Percentiles rank a stretch among this genome's conserved stretches.
These are phyloP conservation scores for Microcebus murinus DNA, from an alignment of 2,113 vertebrate genomes.

Conservation along the genomic window DNA sequence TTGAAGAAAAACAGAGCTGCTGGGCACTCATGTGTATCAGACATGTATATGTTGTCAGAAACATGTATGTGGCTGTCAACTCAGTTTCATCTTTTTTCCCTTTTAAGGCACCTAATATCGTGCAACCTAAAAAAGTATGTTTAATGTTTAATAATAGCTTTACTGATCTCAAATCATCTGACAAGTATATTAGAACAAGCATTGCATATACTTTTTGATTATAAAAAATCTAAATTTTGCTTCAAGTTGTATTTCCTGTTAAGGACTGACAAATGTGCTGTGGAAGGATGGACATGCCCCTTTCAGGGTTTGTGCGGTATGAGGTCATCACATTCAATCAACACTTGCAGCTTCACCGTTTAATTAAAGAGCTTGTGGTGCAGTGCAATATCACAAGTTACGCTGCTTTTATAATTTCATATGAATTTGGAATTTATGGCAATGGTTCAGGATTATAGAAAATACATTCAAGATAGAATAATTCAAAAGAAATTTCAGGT, in stretches of 20 bases:
- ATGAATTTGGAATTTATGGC: not conserved
- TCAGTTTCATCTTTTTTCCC: not conserved
- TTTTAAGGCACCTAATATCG: conserved; percentile 36
- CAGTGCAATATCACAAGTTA: not conserved
- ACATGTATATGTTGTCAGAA: conserved; percentile 40
- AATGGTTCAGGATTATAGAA: not conserved
- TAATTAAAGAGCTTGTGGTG: not conserved
- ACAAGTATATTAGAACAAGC: not conserved
- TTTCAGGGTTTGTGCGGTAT: not conserved
- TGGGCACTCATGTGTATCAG: conserved; percentile 42
- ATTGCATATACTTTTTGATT: not conserved
- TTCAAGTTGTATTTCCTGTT: not conserved
- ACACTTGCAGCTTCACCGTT: not conserved
- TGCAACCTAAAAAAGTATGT: not conserved
- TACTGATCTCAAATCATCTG: not conserved
- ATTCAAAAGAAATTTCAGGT: not conserved
- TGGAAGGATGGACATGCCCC: not conserved
- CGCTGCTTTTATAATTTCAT: not conserved
- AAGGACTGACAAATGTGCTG: not conserved
- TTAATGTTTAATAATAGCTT: not conserved
- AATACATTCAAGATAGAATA: not conserved
- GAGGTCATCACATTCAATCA: not conserved
- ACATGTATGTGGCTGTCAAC: conserved; percentile 52
- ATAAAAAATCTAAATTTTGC: not conserved
- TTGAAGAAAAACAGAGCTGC: not conserved